Base-by-base conservation (phyloP, 2,888 invertebrate species). In the Anticlea derivata region DNA sequence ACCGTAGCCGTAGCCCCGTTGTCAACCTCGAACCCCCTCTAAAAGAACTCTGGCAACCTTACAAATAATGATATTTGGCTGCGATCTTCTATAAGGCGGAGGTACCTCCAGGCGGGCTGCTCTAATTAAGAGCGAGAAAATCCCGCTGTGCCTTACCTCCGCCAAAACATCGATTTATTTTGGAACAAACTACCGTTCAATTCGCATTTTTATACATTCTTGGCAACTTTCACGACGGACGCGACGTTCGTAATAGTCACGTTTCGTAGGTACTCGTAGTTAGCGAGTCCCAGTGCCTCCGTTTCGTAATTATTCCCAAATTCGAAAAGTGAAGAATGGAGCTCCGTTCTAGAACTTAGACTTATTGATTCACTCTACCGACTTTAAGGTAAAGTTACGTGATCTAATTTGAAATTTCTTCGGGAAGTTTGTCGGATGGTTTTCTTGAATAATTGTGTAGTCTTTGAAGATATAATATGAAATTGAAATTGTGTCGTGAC, bases 321-420 rank as follows among this genome's bases (percentile, higher is more conserved):
- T 61, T 64, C 51, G 38, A 34, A 48, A 52, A 60, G 49, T 60
- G 56, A 60, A 58, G 58, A 66, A 62, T 65, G 58, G 50, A 57
- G 61, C 41, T 58, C 46, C 46, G 49, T 49, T 50, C 34, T 53
- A 51, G 49, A 61, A 61, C 53, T 63, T 59, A 61, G 44, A 52
- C 55, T 60, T 66, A 64, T 67, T 64, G 65, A 64, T 67, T 64
- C 55, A 57, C 57, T 60, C 63, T 56, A 41, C 47, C 56, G 57
- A 58, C 57, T 63, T 59, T 59, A 55, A 52, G 50, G 49, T 54
- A 46, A 60, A 63, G 63, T 65, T 65, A 55, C 60, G 63, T 64
- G 62, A 63, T 65, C 62, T 56, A 60, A 65, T 64, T 65, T 65
- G 44, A 46, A 58, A 61, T 61, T 59, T 58, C 57, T 60, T 47